Evolutionary conservation across 2,888 invertebrate species (phyloP), one percentile per base, ranked within the genome.

Genomic region (Linhomoeus sp.): DNA sequence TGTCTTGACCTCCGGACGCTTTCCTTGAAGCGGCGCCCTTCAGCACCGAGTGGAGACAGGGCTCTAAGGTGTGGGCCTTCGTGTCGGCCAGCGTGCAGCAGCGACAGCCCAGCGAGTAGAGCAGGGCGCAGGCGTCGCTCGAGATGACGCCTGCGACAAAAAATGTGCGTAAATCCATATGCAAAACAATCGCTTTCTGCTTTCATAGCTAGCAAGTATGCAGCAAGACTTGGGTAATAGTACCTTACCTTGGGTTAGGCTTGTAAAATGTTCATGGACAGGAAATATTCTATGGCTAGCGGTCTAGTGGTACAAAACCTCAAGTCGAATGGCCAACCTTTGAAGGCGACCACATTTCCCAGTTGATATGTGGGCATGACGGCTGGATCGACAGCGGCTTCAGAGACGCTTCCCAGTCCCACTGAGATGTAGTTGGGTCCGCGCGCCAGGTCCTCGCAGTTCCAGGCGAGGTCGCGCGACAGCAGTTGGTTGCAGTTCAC

Each of bases 41-140:
- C 15, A 46, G 20, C 20, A 46, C 5, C 22, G 33, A 25, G 14
- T 24, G 22, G 12, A 46, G 17, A 2, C 15, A 14, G 3, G 23
- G 17, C 19, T 41, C 41, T 20, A 46, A n/a, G 15, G 41, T 19
- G 7, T 19, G n/a, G 15, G 20, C 17, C 25, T 22, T 26, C 41
- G 46, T 41, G 19, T 46, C 46, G 22, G 37, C 41, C 19, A 46
- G 5, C 19, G 33, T 19, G 2, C 15, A 15, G 24, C 41, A 46
- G 17, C 46, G 46, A 17, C 41, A 29, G n/a, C 46, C 46, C 22
- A 33, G 24, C 17, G 41, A 40, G 33, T 23, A 20, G 17, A 46
- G 23, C 29, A 41, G n/a, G 5, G 41, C 12, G 25, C 17, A n/a
- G 22, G 25, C n/a, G 12, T 41, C 41, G 19, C 17, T n/a, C 17